These are phyloP conservation scores for Chaenogobius annularis DNA, from an alignment of 2,113 vertebrate species.

Conservation along the genomic window DNA sequence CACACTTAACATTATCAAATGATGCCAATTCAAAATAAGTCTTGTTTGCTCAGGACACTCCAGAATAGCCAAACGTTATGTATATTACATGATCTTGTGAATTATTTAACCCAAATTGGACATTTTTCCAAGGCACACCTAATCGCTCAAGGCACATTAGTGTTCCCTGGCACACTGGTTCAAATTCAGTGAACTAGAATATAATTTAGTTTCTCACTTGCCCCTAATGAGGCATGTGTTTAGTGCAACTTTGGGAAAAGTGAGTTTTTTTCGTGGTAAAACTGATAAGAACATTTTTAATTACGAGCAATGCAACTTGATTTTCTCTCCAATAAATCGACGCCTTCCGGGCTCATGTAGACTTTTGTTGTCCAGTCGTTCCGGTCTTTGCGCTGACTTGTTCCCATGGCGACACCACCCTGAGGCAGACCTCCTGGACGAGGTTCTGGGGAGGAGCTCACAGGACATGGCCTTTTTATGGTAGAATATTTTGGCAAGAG, in stretches of 20 bases:
- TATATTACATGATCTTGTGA: no score
- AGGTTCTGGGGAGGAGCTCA: constrained; percentile 48
- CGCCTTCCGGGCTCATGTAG: constrained; percentile 4
- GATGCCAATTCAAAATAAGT: no score
- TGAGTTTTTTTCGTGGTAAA: neutral
- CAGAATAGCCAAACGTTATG: no score
- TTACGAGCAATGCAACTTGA: constrained; percentile 7
- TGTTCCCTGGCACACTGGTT: no score
- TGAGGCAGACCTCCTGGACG: constrained; percentile 29
- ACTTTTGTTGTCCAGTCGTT: constrained; percentile 11
- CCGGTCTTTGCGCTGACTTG: neutral
- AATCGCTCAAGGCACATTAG: no score
- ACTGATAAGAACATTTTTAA: constrained; percentile 3
- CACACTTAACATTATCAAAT: no score
- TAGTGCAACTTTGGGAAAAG: no score
- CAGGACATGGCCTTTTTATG: constrained; percentile 61
- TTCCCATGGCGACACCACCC: constrained; percentile 14
- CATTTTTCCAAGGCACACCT: no score
- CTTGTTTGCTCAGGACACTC: no score
- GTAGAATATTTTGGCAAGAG: constrained; percentile 26
- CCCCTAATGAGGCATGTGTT: neutral
- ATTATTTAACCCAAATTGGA: no score
- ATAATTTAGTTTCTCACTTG: neutral
- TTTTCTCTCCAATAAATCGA: constrained; percentile 23
- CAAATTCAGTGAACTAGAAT: neutral